Evolutionary conservation across 2,113 vertebrate species (phyloP), one percentile per base, ranked within the genome.

Genomic region (Nesospiza acunhae): DNA sequence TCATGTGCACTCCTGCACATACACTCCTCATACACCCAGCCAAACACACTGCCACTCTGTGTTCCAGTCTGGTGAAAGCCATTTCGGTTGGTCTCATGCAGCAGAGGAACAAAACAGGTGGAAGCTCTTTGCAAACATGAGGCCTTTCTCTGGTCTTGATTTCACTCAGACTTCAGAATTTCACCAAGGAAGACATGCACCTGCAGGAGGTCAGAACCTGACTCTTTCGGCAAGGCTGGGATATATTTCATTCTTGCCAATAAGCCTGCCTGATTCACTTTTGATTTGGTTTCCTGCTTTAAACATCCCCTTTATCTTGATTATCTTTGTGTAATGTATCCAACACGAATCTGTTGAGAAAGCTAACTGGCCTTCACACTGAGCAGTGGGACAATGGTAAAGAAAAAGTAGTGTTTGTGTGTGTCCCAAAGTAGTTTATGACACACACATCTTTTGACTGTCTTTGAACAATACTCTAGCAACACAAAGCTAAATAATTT

Each of bases 231-330:
- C 44, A 87, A 81, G 80, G 68, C 79, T 88, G 72, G 52, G 72
- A 73, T 88, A 55, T 60, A 27, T 91, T 90, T 78, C 55, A 17
- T 86, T 15, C 68, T 88, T 90, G 68, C 47, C 88, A 84, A 2
- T 92, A 62, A 93, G 33, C 64, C 74, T 73, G 41, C 63, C 39
- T 86, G 59, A 55, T 66, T 93, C 11, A 60, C 18, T 87, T 72
- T 31, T 46, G 46, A 50, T 66, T 89, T 46, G 22, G 70, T 89
- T 91, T 95, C 67, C 63, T 83, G 82, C 47, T 91, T 89, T 87
- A 55, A 83, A 60, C 5, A 88, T 94, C 78, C 84, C 82, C 79
- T 80, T 93, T 91, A 44, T 91, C 67, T 83, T 88, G 50, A 26
- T 80, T 15, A 47, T 69, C 15, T 78, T 84, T 82, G 63, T 79